These are phyloP conservation scores for Uloborus diversus DNA, from an alignment of 1,140 invertebrate genomes.

Conservation along the genomic window DNA sequence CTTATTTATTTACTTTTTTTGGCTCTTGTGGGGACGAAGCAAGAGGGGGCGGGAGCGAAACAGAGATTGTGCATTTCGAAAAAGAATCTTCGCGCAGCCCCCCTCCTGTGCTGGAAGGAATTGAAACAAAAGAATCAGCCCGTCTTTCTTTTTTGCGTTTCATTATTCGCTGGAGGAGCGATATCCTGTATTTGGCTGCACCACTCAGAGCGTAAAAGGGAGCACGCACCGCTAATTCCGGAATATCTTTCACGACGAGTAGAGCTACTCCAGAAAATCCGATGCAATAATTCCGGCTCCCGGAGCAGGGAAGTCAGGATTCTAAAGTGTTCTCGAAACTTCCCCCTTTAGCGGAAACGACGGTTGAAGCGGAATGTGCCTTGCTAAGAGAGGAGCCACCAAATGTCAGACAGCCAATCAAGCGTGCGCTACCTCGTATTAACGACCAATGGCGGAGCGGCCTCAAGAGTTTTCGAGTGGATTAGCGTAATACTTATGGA, in stretches of 20 bases:
- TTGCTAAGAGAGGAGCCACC: constrained; percentile 29
- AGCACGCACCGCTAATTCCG: constrained; percentile 45
- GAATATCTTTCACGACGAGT: constrained; percentile 41
- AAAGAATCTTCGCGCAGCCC: constrained; percentile 4
- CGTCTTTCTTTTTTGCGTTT: constrained; percentile 33
- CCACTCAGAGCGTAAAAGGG: constrained; percentile 5
- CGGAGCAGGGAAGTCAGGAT: constrained; percentile 26
- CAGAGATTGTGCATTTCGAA: constrained; percentile 29
- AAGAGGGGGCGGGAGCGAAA: background rate
- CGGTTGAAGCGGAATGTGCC: constrained; percentile 44
- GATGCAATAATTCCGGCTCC: constrained; percentile 55
- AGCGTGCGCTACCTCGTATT: constrained; percentile 31
- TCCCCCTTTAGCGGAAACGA: constrained; percentile 48
- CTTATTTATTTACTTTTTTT: no score
- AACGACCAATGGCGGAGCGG: constrained; percentile 31
- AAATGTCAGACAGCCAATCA: constrained; percentile 51
- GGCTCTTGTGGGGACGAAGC: no score
- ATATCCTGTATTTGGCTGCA: background rate
- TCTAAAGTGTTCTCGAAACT: constrained; percentile 56
- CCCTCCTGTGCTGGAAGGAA: background rate
- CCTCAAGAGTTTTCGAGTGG: constrained; percentile 43
- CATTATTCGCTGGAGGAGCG: constrained; percentile 23
- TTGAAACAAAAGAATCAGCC: constrained; percentile 53
- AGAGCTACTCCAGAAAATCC: constrained; percentile 44
- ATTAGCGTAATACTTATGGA: constrained; percentile 50